Evolutionary conservation across 2,888 invertebrate species (phyloP).

Genomic region (Dione juno): DNA sequence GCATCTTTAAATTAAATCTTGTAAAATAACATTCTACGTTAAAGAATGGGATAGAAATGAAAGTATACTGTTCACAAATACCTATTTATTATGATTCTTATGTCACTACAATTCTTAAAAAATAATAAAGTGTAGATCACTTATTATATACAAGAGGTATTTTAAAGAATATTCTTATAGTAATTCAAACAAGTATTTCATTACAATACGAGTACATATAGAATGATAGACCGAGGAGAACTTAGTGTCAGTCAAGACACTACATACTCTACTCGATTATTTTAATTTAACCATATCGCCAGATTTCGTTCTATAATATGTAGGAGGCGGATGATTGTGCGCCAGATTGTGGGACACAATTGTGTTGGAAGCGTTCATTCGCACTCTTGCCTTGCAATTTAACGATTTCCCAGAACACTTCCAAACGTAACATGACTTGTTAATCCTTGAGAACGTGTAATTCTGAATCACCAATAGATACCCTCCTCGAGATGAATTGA

Average conservation of each 20-base stretch:
- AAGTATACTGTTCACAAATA: neutral
- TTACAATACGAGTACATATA: no score
- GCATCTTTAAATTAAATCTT: no score
- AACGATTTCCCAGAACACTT: conserved; percentile 45
- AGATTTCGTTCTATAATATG: conserved; percentile 41
- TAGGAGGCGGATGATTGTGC: conserved; percentile 47
- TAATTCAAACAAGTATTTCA: neutral
- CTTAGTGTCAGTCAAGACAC: no score
- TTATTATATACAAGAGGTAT: no score
- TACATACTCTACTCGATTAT: neutral
- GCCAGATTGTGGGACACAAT: conserved; percentile 32
- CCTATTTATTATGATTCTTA: neutral
- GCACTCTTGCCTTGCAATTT: conserved; percentile 41
- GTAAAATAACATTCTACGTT: neutral
- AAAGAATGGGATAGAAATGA: neutral
- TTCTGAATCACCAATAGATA: conserved; percentile 41
- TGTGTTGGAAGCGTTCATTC: conserved; percentile 28
- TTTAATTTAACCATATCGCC: conserved; percentile 42
- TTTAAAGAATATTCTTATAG: no score
- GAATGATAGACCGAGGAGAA: no score
- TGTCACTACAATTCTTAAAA: neutral
- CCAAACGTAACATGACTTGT: conserved; percentile 43
- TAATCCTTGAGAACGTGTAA: conserved; percentile 47
- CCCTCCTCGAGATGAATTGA: conserved; percentile 43
- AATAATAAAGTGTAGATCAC: no score